These are phyloP conservation scores for Scomber japonicus DNA, from an alignment of 2,113 vertebrate species.

Conservation along the genomic window DNA sequence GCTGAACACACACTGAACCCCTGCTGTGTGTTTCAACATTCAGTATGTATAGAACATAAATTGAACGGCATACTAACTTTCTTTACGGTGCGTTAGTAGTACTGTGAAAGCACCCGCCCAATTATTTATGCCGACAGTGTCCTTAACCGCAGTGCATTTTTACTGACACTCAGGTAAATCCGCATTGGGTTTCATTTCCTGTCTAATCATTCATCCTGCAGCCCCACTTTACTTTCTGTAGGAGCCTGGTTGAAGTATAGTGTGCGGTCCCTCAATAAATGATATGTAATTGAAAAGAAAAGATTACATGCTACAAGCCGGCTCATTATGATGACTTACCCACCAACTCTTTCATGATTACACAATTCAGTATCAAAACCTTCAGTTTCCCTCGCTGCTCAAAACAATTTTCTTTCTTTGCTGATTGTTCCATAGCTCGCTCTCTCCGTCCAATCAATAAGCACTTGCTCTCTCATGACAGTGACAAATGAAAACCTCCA, in stretches of 20 bases:
- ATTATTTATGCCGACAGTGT: conserved; percentile 34
- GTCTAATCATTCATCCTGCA: conserved; percentile 11
- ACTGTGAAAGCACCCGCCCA: conserved; percentile 16
- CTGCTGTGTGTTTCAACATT: conserved; percentile 14
- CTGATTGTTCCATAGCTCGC: conserved; percentile 74
- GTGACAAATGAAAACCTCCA: conserved; percentile 83
- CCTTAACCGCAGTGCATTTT: neutral
- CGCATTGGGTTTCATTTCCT: conserved; percentile 44
- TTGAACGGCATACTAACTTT: neutral
- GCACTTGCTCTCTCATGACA: conserved; percentile 82
- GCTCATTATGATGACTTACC: conserved; percentile 64
- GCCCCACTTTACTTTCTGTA: neutral
- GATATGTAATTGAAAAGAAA: conserved; percentile 62
- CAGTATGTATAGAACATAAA: neutral
- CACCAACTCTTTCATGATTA: conserved; percentile 62
- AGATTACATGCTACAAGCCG: conserved; percentile 51
- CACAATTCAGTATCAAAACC: conserved; percentile 53
- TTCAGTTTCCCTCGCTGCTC: conserved; percentile 69
- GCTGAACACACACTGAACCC: conserved; percentile 41
- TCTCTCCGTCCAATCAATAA: conserved; percentile 84
- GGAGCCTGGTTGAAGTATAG: neutral
- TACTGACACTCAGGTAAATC: conserved; percentile 27
- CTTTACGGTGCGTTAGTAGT: neutral
- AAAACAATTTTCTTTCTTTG: conserved; percentile 72
- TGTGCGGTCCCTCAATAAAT: conserved; percentile 31